Base-by-base conservation (phyloP, 2,113 vertebrate genomes). In the Cairina moschata region DNA sequence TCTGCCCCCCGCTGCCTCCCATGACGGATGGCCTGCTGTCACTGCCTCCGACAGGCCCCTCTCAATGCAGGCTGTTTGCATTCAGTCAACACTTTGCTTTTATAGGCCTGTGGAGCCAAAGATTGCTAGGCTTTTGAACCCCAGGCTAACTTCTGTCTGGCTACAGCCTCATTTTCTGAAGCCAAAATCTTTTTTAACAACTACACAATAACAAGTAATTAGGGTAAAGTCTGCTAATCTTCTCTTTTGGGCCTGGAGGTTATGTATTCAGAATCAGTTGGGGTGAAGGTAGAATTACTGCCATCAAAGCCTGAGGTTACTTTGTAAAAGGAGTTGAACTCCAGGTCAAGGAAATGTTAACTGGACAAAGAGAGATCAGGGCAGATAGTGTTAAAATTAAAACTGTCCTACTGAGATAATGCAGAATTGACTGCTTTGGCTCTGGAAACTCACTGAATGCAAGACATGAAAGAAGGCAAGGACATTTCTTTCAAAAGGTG, bases 61-160 rank as follows among this genome's bases (percentile, higher is more conserved):
- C 75, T 76, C 92, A 91, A 60, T 31, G 73, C 93, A 72, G 90
- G 92, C 97, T 98, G 98, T 95, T 98, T 98, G 97, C 91, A 95
- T 98, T 98, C 98, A 97, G 95, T 97, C 98, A 98, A 98, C 98
- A 98, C 98, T 98, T 96, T 17, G 85, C 93, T 98, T 98, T 98
- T 98, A 98, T 98, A 98, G 97, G 83, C 94, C 97, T 91, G 83
- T 91, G 97, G 98, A 98, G 98, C 97, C 98, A 98, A 98, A 97
- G 97, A 97, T 94, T 98, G 96, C 96, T 95, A 98, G 97, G 97
- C 97, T 98, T 98, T 92, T 98, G 97, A 98, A 98, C 98, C 97
- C 89, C 92, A 94, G 94, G 97, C 96, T 96, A 97, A 96, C 97
- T 98, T 97, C 96, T 97, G 98, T 98, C 98, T 98, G 98, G 97